Base-by-base conservation (phyloP, 1,140 invertebrate species). In the Metaphire vulgaris region DNA sequence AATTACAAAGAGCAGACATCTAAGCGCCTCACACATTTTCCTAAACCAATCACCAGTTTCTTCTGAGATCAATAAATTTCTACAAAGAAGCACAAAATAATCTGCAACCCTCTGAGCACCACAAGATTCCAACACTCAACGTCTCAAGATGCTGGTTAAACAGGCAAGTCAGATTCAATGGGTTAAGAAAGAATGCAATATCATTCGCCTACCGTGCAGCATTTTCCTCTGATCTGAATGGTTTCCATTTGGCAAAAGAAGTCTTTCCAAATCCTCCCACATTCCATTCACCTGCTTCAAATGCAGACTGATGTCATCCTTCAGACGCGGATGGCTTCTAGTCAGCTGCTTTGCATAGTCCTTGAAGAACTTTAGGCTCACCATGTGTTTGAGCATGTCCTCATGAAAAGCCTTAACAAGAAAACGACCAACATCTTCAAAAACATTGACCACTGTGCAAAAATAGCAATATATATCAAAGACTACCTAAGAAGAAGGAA, bases 291-390 rank as follows among this genome's bases (percentile, higher is more conserved):
- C 88, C 81, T 91, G 90, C 81, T 88, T 85, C 74, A 90, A 88
- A 75, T 91, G 88, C 89, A 91, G 91, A 74, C 88, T 89, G 72
- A 93, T 90, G 88, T 93, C 92, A 82, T 92, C 91, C 80, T 89
- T 90, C 71, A 91, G 87, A 74, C 90, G 89, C 81, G 92, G 91
- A 82, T 90, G 90, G 70, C 90, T 88, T 78, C 90, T 88, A 79
- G 92, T 88, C 81, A 93, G 88, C 84, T 90, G 90, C 80, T 88
- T 88, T 41, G 91, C 90, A 85, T 93, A 92, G 79, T 93, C 92
- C 79, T 92, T 91, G 81, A 93, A 92, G 79, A 92, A 87, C 81
- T 90, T 89, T 76, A 90, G 89, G 79, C 91, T 88, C 41, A 90
- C 90, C 76, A 90, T 90, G 81, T 89, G 89, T 74, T 90, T 89